Base-by-base conservation (phyloP, 2,888 invertebrate genomes). In the Anarsia innoxiella region DNA sequence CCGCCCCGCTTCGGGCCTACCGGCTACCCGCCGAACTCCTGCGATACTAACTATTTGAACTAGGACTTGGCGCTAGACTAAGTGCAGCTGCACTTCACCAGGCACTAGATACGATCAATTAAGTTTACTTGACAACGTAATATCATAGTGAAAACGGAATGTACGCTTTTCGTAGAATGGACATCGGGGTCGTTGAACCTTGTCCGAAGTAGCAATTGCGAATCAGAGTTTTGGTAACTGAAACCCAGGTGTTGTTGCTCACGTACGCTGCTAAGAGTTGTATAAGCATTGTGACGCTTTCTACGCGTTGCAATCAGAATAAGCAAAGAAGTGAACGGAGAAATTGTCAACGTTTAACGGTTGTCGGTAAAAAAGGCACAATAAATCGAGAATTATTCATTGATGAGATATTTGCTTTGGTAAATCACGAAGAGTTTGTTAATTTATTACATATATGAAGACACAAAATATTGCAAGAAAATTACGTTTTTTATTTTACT, bases 301-400 rank as follows among this genome's bases (percentile, higher is more conserved):
- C 80, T 79, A 79, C 69, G 53, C 52, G 59, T 65, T 66, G 62
- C 66, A 64, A 70, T 66, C 72, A 65, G 66, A 77, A 70, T 75
- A 66, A 70, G 63, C 59, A 64, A 73, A 74, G 70, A 74, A 74
- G 70, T 76, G 76, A 79, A 51, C 66, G 76, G 78, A 77, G 78
- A 78, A 77, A 77, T 78, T 77, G 66, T 60, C 64, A 68, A 62
- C 52, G 59, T 59, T 61, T 74, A 70, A 69, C 71, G 70, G 71
- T 69, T 50, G 43, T 61, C 53, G 36, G 45, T 48, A 56, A 59
- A 66, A 67, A 73, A 54, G 54, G 65, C 65, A 62, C 59, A 69
- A 70, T 63, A 55, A 65, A 64, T 58, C 41, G 42, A 55, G 45
- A n/a, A n/a, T n/a, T n/a, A n/a, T n/a, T n/a, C n/a, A n/a, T n/a